These are phyloP conservation scores for Andrena chrysosceles DNA, from an alignment of 2,888 invertebrate genomes.

Conservation along the genomic window DNA sequence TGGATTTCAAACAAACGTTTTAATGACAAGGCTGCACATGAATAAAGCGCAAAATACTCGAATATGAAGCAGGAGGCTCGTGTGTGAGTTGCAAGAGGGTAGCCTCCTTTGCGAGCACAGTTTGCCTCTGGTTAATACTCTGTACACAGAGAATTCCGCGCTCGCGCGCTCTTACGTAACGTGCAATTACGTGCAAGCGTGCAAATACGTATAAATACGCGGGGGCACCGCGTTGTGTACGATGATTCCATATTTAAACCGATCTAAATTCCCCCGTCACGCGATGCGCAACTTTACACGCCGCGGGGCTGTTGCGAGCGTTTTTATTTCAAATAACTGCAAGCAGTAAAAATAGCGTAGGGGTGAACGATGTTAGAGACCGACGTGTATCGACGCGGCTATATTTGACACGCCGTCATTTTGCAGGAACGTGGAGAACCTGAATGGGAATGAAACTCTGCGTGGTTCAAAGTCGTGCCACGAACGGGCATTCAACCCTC, in stretches of 20 bases:
- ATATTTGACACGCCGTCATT: not conserved
- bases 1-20: no score
- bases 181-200: constrained; percentile 16
- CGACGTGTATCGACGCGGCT: constrained; percentile 14
- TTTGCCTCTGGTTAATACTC: not conserved
- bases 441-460: not conserved
- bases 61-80: not conserved
- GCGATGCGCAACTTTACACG: not conserved
- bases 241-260: constrained; percentile 30
- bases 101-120: not conserved
- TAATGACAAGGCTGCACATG: no score
- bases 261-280: constrained; percentile 31
- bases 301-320: not conserved
- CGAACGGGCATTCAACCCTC: not conserved
- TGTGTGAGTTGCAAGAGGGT: not conserved
- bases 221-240: not conserved
- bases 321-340: not conserved
- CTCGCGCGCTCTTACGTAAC: not conserved
- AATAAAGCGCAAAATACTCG: no score
- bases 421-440: not conserved
- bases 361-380: not conserved
- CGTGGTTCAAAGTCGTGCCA: not conserved
- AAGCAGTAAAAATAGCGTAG: constrained; percentile 23
- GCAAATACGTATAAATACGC: constrained; percentile 30
- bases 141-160: constrained; percentile 1